Evolutionary conservation across 2,888 invertebrate species (phyloP).

Genomic region (Actias luna): DNA sequence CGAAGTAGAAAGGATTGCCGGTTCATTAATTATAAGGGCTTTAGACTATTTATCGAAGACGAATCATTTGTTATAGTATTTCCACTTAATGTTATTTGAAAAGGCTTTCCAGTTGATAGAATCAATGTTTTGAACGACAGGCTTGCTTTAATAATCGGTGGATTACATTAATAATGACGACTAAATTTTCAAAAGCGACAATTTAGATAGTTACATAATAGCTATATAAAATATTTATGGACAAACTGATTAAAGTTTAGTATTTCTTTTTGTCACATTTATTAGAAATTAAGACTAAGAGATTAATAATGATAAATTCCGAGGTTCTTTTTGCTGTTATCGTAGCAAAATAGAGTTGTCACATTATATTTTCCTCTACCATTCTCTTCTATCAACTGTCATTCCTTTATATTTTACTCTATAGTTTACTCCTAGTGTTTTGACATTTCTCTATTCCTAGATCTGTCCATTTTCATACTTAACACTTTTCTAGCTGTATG

Average conservation of each 20-base stretch:
- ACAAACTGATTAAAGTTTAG: no score
- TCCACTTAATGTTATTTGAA: slow-evolving; percentile 19
- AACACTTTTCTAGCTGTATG: no score
- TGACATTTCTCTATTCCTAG: no score
- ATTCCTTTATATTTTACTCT: no score
- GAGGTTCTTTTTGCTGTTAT: no score
- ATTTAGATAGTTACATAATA: not conserved
- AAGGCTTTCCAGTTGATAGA: slow-evolving; percentile 5
- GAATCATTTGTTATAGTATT: slow-evolving; percentile 50
- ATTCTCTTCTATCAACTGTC: no score
- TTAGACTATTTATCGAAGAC: slow-evolving; percentile 61
- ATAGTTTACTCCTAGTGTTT: no score
- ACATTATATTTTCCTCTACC: no score
- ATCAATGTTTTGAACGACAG: slow-evolving; percentile 8
- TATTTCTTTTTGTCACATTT: not conserved
- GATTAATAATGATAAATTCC: no score
- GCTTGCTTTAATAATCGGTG: not conserved
- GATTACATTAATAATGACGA: slow-evolving; percentile 2
- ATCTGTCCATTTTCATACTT: no score
- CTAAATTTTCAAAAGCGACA: not conserved
- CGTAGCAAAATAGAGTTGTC: no score
- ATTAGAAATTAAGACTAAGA: no score
- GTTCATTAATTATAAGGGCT: slow-evolving; percentile 73
- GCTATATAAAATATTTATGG: not conserved
- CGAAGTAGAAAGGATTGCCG: slow-evolving; percentile 66